These are phyloP conservation scores for Yponomeuta malinellus DNA, from an alignment of 2,888 invertebrate species.

Conservation along the genomic window DNA sequence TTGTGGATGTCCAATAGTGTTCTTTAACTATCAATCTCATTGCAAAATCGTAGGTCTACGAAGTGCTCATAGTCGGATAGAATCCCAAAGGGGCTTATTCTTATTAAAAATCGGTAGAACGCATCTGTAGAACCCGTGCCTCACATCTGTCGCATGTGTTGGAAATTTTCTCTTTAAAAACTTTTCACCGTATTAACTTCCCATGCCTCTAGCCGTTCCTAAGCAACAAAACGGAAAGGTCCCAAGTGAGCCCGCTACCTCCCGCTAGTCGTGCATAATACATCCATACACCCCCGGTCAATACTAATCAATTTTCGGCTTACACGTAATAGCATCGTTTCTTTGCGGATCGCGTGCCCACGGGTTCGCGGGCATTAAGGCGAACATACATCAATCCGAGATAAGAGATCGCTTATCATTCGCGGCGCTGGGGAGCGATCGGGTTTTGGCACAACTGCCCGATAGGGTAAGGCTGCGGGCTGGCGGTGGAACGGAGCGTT, in stretches of 20 bases:
- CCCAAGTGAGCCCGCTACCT: background rate
- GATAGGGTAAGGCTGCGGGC: conserved; percentile 13
- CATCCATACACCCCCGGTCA: conserved; percentile 9
- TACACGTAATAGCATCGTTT: conserved; percentile 17
- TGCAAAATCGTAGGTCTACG: no score
- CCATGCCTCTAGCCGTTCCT: no score
- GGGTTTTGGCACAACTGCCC: conserved; percentile 15
- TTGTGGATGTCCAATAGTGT: no score
- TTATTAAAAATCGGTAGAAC: no score
- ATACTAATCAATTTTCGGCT: conserved; percentile 23
- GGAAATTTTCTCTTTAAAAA: no score
- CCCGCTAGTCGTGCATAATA: background rate
- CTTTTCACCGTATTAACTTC: no score
- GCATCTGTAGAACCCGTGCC: no score
- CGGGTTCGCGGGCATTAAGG: conserved; percentile 29
- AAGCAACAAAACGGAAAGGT: background rate
- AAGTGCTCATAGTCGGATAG: no score
- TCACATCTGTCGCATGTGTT: no score
- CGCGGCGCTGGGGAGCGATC: conserved; percentile 23
- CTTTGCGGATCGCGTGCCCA: conserved; percentile 13
- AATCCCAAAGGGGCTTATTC: no score
- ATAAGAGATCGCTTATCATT: conserved; percentile 44
- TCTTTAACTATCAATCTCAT: no score
- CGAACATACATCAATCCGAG: conserved; percentile 42
- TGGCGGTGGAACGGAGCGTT: no score